phyloP scores from a whole-genome alignment of 2,888 invertebrate species.

The Acanthosepion esculentum region DNA sequence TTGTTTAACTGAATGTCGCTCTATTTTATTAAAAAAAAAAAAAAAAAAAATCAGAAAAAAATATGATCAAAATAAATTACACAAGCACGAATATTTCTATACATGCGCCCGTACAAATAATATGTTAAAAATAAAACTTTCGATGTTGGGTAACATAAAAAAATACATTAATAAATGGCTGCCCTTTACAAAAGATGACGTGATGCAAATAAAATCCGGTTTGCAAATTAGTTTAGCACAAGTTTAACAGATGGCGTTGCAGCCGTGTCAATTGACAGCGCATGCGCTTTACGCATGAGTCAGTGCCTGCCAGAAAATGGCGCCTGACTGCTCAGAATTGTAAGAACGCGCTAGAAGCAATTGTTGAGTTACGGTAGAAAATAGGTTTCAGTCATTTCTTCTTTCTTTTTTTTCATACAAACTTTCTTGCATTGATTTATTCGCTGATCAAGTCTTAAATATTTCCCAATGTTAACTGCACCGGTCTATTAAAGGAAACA shows the following conservation, averaged over 20 bases:
- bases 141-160: neutral
- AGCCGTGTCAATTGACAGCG: neutral
- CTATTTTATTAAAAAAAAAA: too few relatives aligned
- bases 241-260: neutral
- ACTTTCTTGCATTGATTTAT: too few relatives aligned
- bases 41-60: neutral
- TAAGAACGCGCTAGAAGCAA: neutral
- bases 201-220: neutral
- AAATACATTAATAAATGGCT: neutral
- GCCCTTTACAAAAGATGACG: neutral
- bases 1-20: too few relatives aligned
- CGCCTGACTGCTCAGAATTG: neutral
- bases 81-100: neutral
- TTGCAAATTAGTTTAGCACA: constrained; percentile 18
- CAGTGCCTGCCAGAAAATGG: neutral
- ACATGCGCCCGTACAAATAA: neutral
- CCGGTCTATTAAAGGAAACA: too few relatives aligned
- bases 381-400: neutral
- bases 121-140: neutral
- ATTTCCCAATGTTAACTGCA: too few relatives aligned
- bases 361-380: neutral
- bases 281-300: neutral
- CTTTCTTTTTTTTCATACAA: too few relatives aligned
- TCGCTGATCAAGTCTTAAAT: too few relatives aligned
- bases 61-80: neutral